phyloP scores from a whole-genome alignment of 2,888 invertebrate species.

The Eupithecia pulchellata region DNA sequence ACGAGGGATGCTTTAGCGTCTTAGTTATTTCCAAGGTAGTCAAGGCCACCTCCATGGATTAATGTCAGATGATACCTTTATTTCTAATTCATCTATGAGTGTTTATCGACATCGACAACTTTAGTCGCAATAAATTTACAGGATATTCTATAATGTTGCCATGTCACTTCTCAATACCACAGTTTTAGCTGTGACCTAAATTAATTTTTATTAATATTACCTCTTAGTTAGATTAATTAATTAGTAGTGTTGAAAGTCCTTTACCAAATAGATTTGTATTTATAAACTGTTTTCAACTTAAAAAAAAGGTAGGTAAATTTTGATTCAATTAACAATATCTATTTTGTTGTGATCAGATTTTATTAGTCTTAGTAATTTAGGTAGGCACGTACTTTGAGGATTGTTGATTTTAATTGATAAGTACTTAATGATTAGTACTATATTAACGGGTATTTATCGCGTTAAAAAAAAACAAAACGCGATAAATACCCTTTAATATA shows the following conservation, averaged over 20 bases:
- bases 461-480: too few species aligned
- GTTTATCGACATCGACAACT: background rate
- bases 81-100: background rate
- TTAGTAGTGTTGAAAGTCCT: background rate
- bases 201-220: background rate
- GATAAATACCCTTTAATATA: too few species aligned
- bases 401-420: background rate
- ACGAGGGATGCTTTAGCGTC: conserved; percentile 13
- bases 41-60: background rate
- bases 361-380: background rate
- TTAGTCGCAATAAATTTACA: too few species aligned
- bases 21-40: background rate
- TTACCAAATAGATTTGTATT: background rate
- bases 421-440: too few species aligned
- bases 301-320: background rate
- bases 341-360: background rate
- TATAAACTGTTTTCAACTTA: background rate
- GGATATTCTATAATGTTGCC: background rate
- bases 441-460: too few species aligned
- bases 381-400: background rate
- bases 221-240: background rate
- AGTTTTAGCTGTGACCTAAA: background rate
- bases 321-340: background rate
- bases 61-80: background rate
- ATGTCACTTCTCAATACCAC: background rate